Conservation (phyloP, 2,888 invertebrate genomes). For the Smittia sp. region DNA sequence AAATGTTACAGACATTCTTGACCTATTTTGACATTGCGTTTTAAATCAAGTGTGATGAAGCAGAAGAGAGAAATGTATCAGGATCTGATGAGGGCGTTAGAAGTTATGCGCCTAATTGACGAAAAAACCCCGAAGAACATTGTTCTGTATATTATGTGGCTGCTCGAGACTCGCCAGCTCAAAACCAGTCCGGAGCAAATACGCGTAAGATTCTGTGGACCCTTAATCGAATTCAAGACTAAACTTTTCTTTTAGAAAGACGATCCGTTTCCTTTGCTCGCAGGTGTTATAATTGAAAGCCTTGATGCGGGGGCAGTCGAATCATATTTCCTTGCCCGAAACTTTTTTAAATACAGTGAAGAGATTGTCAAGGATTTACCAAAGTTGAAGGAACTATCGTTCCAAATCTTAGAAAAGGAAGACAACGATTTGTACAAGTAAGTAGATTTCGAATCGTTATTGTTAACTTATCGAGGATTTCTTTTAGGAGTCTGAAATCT, state of each 20-base stretch:
- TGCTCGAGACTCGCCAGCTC: constrained; percentile 69
- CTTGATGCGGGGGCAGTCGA: constrained; percentile 62
- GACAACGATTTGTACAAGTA: constrained; percentile 69
- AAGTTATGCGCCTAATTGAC: constrained; percentile 65
- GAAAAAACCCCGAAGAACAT: constrained; percentile 64
- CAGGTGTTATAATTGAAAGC: constrained; percentile 21
- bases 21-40: neutral
- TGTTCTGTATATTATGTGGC: constrained; percentile 76
- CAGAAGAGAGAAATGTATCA: constrained; percentile 74
- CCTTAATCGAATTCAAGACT: constrained; percentile 1
- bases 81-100: constrained; percentile 69
- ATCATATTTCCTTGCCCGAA: constrained; percentile 78
- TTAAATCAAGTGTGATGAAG: constrained; percentile 59
- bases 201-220: too few relatives aligned
- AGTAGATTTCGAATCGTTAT: constrained; percentile 40
- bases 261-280: constrained; percentile 10
- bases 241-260: constrained; percentile 15
- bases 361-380: constrained; percentile 64
- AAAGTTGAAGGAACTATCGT: constrained; percentile 66
- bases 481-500: constrained; percentile 55
- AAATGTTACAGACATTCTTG: too few relatives aligned
- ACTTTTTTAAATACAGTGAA: constrained; percentile 67
- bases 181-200: too few relatives aligned
- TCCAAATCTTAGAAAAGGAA: constrained; percentile 70
- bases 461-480: neutral